These are phyloP conservation scores for Serinus canaria DNA, from an alignment of 2,113 vertebrate species.

Conservation along the genomic window DNA sequence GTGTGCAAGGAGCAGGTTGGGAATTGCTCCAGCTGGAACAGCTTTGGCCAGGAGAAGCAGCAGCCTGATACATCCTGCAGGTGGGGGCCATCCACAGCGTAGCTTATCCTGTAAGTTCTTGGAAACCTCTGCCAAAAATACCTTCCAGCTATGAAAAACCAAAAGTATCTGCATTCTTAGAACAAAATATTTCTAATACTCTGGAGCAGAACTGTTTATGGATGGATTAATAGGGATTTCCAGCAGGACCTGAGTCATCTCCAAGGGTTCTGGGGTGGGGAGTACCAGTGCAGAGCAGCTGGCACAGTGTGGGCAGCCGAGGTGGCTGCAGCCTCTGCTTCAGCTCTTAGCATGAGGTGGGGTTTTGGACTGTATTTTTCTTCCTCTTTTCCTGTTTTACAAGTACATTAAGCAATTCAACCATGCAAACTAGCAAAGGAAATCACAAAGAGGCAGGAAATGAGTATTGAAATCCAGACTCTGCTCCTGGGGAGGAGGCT, in stretches of 20 bases:
- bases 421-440: neutral
- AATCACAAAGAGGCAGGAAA: constrained; percentile 50
- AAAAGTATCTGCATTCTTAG: neutral
- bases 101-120: neutral
- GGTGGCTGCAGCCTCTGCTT: neutral
- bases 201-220: neutral
- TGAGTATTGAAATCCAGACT: neutral
- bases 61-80: neutral
- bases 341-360: neutral
- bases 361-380: neutral
- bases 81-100: neutral
- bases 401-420: neutral
- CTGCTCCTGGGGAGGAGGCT: neutral
- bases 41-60: neutral
- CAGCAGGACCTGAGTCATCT: neutral
- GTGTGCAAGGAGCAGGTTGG: neutral
- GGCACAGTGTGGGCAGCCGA: neutral
- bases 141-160: neutral
- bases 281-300: neutral
- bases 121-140: neutral
- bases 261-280: neutral
- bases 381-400: constrained; percentile 54
- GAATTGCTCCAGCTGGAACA: neutral
- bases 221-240: neutral
- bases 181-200: neutral